Conservation (phyloP, 2,113 vertebrate genomes). For the Sula dactylatra region DNA sequence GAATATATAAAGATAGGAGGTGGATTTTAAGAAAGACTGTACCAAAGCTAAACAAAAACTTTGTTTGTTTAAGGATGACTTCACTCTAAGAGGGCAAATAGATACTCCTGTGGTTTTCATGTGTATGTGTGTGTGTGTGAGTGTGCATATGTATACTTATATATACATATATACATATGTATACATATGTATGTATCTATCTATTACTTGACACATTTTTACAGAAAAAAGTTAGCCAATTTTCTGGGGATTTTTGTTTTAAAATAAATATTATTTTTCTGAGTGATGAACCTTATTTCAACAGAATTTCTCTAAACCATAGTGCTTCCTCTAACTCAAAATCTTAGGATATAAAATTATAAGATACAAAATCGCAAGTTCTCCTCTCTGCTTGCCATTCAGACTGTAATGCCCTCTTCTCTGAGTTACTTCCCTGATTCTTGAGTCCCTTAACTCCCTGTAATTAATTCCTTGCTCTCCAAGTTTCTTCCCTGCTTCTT, state of each 20-base stretch:
- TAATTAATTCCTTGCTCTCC: not conserved
- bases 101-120: not conserved
- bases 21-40: not conserved
- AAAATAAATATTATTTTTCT: not conserved
- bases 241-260: not conserved
- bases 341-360: not conserved
- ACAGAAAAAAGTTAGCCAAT: not conserved
- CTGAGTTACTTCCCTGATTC: not conserved
- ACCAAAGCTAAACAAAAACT: not conserved
- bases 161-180: not conserved
- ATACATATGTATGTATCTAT: too few relatives aligned
- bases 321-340: not conserved
- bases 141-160: not conserved
- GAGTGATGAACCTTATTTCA: not conserved
- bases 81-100: not conserved
- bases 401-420: not conserved
- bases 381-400: not conserved
- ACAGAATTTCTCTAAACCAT: not conserved
- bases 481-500: not conserved
- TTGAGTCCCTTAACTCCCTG: not conserved
- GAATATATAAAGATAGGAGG: not conserved
- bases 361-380: not conserved
- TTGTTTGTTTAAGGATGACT: not conserved
- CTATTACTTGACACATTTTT: not conserved
- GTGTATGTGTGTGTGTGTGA: too few relatives aligned